These are phyloP conservation scores for Petrolisthes manimaculis DNA, from an alignment of 2,888 invertebrate species.

Conservation along the genomic window DNA sequence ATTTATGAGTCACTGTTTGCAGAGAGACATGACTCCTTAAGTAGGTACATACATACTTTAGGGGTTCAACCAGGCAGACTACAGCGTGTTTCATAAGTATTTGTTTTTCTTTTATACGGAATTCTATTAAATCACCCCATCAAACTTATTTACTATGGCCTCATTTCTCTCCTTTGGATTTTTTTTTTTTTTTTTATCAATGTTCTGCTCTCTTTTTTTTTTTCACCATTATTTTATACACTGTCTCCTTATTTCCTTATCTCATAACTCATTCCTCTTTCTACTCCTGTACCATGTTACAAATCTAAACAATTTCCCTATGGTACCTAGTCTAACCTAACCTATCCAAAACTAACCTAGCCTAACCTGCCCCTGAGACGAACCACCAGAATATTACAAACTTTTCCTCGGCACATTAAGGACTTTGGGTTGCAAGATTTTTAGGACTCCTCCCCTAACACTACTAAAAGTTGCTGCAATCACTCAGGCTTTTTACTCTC, in stretches of 20 bases:
- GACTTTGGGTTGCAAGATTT: too few relatives aligned
- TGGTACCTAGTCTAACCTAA: too few relatives aligned
- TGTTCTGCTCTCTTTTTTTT: neutral
- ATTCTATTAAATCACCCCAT: neutral
- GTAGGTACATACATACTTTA: too few relatives aligned
- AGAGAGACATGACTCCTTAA: too few relatives aligned
- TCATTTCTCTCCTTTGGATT: neutral
- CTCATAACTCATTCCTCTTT: neutral
- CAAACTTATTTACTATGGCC: neutral
- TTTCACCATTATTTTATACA: neutral
- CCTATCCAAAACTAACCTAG: neutral
- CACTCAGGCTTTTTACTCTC: neutral
- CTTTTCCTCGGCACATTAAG: too few relatives aligned
- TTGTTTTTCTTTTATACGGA: too few relatives aligned
- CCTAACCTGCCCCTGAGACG: neutral
- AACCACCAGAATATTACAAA: too few relatives aligned
- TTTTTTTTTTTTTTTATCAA: neutral
- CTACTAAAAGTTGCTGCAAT: neutral
- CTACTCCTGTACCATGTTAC: neutral
- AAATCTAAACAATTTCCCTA: too few relatives aligned
- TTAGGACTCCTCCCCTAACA: neutral
- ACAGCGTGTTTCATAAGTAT: too few relatives aligned
- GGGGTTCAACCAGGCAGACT: too few relatives aligned
- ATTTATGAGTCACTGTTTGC: too few relatives aligned
- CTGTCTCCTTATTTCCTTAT: neutral